Conservation (phyloP, 2,888 invertebrate genomes). For the Scrobipalpa costella region DNA sequence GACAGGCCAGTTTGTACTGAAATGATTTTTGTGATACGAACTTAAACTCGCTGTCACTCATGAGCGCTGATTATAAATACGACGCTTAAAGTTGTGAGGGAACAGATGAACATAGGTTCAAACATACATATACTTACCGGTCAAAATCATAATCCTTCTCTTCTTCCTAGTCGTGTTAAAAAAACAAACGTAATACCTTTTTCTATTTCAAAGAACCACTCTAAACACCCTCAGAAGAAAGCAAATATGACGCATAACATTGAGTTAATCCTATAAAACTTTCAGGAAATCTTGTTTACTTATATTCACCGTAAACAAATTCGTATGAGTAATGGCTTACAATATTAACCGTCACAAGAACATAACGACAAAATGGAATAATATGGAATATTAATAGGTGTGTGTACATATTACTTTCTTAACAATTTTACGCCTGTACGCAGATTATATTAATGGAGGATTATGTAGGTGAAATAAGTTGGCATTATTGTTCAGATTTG, state of each 20-base stretch:
- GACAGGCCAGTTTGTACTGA: no score
- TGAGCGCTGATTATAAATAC: no score
- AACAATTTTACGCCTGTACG: constrained; percentile 7
- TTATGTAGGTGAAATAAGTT: background rate
- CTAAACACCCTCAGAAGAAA: background rate
- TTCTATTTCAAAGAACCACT: no score
- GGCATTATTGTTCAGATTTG: background rate
- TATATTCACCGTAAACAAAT: background rate
- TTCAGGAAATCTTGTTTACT: constrained; percentile 17
- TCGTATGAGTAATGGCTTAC: background rate
- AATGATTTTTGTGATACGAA: no score
- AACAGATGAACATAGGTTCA: no score
- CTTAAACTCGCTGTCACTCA: no score
- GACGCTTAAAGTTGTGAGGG: no score
- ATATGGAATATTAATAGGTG: background rate
- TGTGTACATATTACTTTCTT: constrained; percentile 6
- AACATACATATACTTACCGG: no score
- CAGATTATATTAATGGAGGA: background rate
- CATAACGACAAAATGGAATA: constrained; percentile 11
- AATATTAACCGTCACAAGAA: background rate
- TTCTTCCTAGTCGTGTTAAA: no score
- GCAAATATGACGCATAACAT: background rate
- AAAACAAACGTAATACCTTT: no score
- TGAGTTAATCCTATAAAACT: constrained; percentile 10
- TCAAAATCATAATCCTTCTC: no score